These are phyloP conservation scores for Anodontia alba DNA, from an alignment of 2,888 invertebrate species.

Conservation along the genomic window DNA sequence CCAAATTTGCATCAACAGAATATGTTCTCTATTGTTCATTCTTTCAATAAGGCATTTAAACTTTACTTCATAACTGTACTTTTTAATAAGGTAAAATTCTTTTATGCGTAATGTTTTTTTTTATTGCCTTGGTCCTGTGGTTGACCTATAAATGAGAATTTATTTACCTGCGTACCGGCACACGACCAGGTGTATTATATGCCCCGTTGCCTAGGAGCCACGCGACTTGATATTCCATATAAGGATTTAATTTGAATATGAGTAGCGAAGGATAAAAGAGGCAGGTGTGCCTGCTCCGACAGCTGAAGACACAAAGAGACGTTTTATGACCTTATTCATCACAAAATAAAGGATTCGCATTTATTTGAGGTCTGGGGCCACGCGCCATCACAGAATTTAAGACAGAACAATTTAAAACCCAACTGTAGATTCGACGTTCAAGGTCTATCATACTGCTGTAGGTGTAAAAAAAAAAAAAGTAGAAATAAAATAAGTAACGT, in stretches of 20 bases:
- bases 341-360: slow-evolving; percentile 28
- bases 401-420: neutral
- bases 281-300: slow-evolving; percentile 61
- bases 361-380: slow-evolving; percentile 19
- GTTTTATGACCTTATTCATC: slow-evolving; percentile 60
- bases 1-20: slow-evolving; percentile 37
- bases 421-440: neutral
- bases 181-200: slow-evolving; percentile 63
- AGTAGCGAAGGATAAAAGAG: slow-evolving; percentile 52
- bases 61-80: neutral
- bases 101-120: neutral
- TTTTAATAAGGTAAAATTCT: neutral
- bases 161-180: slow-evolving; percentile 46
- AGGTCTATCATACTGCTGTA: neutral
- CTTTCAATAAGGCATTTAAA: neutral
- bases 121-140: neutral
- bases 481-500: neutral
- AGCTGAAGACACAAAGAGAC: slow-evolving; percentile 59
- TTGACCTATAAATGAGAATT: slow-evolving; percentile 3
- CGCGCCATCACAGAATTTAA: slow-evolving; percentile 44
- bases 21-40: neutral
- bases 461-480: neutral
- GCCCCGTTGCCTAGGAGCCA: slow-evolving; percentile 63
- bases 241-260: slow-evolving; percentile 71
- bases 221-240: slow-evolving; percentile 68